These are phyloP conservation scores for Dryomyza anilis DNA, from an alignment of 2,888 invertebrate genomes.

Conservation along the genomic window DNA sequence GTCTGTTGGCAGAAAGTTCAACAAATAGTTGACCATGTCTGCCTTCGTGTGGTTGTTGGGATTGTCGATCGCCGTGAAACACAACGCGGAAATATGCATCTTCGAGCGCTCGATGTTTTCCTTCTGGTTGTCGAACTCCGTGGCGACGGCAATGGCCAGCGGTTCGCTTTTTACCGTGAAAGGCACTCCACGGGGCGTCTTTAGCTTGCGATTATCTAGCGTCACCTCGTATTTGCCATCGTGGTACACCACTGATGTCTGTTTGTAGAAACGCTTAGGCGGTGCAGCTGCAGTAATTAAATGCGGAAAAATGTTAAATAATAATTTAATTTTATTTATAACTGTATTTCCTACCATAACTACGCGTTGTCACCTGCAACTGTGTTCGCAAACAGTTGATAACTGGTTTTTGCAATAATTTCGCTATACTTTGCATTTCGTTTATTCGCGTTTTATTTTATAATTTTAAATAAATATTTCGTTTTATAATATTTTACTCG, in stretches of 20 bases:
- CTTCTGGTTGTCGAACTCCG: slow-evolving; percentile 92
- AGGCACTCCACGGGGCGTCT: slow-evolving; percentile 83
- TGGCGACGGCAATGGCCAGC: slow-evolving; percentile 88
- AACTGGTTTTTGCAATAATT: slow-evolving; percentile 30
- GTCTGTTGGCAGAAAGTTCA: slow-evolving; percentile 82
- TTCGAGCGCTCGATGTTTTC: slow-evolving; percentile 75
- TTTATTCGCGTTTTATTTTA: slow-evolving; percentile 27
- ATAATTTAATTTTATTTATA: neutral
- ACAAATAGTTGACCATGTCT: slow-evolving; percentile 77
- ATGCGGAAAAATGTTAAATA: too few species aligned
- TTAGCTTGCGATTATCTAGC: slow-evolving; percentile 85
- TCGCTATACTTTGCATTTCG: slow-evolving; percentile 32
- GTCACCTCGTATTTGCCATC: slow-evolving; percentile 82
- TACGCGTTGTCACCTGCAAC: slow-evolving; percentile 35
- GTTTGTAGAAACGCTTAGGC: slow-evolving; percentile 76
- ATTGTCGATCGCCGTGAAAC: slow-evolving; percentile 92
- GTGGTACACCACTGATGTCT: slow-evolving; percentile 72
- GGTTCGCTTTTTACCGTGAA: slow-evolving; percentile 83
- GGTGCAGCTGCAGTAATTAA: slow-evolving; percentile 54
- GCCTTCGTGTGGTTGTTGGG: slow-evolving; percentile 79
- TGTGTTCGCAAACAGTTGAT: slow-evolving; percentile 11
- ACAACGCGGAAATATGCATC: slow-evolving; percentile 93
- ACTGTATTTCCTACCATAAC: slow-evolving; percentile 39
- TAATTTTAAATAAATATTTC: slow-evolving; percentile 18
- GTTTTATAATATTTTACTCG: too few species aligned